phyloP scores from a whole-genome alignment of 2,797 vertebrate genomes.

The Merluccius polli region DNA sequence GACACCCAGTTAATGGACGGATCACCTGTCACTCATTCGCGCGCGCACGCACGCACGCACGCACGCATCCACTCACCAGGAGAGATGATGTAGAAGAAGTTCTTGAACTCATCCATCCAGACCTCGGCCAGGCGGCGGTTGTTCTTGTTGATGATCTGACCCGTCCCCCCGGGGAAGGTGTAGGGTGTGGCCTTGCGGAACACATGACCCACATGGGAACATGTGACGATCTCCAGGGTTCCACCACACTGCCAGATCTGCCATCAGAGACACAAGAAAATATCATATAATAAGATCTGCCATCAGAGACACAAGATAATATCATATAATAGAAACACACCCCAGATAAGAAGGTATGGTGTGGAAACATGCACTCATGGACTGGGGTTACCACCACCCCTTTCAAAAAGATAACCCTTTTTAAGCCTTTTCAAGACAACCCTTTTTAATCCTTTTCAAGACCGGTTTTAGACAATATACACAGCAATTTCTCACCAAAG shows the following conservation, averaged over 20 bases:
- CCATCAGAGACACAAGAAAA: slow-evolving; percentile 13
- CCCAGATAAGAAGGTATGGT: too few relatives aligned
- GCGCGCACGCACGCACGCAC: background rate
- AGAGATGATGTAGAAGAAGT: slow-evolving; percentile 99
- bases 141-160: slow-evolving; percentile 99
- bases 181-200: slow-evolving; percentile 98
- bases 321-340: background rate
- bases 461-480: background rate
- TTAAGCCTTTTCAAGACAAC: background rate
- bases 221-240: slow-evolving; percentile 96
- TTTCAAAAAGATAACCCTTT: background rate
- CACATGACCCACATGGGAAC: slow-evolving; percentile 98
- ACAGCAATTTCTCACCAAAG: background rate
- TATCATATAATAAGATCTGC: slow-evolving; percentile 64
- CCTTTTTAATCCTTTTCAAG: background rate
- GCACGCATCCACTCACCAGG: slow-evolving; percentile 78
- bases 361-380: too few relatives aligned
- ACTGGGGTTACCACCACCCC: too few relatives aligned
- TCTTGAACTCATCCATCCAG: slow-evolving; percentile 99
- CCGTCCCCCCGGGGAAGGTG: slow-evolving; percentile 96
- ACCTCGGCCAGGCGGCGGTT: slow-evolving; percentile 97
- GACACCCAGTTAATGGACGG: slow-evolving; percentile 57
- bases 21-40: slow-evolving; percentile 45
- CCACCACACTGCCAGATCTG: slow-evolving; percentile 99
- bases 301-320: slow-evolving; percentile 18